Conservation (phyloP, 2,113 vertebrate genomes). For the Equus quagga region DNA sequence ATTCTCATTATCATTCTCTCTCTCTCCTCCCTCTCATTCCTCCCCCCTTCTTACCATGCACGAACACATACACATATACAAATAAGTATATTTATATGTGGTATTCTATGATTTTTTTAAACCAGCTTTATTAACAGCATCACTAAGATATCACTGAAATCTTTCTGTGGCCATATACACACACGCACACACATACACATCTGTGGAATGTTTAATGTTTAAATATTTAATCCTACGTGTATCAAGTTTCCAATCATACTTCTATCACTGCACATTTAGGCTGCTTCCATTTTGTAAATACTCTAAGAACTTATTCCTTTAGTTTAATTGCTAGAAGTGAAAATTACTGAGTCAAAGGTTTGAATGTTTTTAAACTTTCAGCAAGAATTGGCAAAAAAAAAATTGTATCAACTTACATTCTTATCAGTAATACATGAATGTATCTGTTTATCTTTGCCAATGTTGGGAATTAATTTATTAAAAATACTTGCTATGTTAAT, state of each 20-base stretch:
- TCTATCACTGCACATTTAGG: background rate
- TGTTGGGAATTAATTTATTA: background rate
- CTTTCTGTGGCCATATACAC: background rate
- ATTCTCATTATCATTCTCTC: background rate
- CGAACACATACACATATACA: background rate
- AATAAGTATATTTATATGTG: background rate
- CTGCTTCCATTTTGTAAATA: background rate
- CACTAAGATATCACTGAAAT: background rate
- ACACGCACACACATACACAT: background rate
- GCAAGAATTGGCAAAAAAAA: slow-evolving; percentile 14
- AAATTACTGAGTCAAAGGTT: background rate
- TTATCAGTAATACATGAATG: background rate
- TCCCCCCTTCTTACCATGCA: background rate
- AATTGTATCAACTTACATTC: background rate
- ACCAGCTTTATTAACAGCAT: background rate
- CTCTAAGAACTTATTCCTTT: background rate
- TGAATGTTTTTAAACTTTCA: background rate
- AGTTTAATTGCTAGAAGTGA: background rate
- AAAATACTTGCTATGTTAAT: background rate
- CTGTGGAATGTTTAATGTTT: background rate
- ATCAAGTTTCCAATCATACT: background rate
- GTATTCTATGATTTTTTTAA: background rate
- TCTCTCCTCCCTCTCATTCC: background rate
- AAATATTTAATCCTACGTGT: background rate
- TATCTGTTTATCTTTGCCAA: background rate